Evolutionary conservation across 2,888 invertebrate genomes (phyloP), one percentile per base, ranked within the genome.

Genomic region (Meiosimyza platycephala): DNA sequence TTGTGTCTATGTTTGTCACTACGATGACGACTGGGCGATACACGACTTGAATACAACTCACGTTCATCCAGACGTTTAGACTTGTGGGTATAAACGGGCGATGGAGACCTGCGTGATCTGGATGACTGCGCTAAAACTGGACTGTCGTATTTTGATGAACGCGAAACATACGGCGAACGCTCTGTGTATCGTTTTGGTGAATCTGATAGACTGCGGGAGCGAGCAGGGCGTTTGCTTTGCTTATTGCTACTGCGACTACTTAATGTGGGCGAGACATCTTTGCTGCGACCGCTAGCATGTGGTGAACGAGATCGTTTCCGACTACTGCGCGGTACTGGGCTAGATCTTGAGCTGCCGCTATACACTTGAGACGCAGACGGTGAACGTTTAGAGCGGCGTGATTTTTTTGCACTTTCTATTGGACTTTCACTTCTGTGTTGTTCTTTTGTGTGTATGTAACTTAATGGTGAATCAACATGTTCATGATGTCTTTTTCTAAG

Each of bases 401-500:
- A 74, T 72, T 81, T 81, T 72, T 80, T 82, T 6, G 79, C 77
- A 71, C 77, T 70, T 75, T 28, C 81, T 78, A 76, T 86, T 52
- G 76, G 82, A 69, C 83, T 85, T 22, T 80, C 83, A 65, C 80
- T 83, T 5, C 79, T 80, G 9, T 80, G 80, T 72, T 81, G 81
- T 1, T 80, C 76, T 47, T 79, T 82, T n/a, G 54, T 64, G 50
- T 80, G 77, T 55, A 81, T 74, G 59, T 78, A 82, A 72, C 76
- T 82, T n/a, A 79, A 73, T 40, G 87, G 86, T 0, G 85, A 85
- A 71, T 85, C 84, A 0, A 80, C 69, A 47, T 79, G 72, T 4
- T 79, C 80, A 59, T 72, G 63, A 78, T 94, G 95, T 91, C 95
- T 96, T 85, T 93, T 92, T 18, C 55, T 47, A 77, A 97, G 90